Evolutionary conservation across 2,888 invertebrate species (phyloP), one percentile per base, ranked within the genome.

Genomic region (Pteria penguin): DNA sequence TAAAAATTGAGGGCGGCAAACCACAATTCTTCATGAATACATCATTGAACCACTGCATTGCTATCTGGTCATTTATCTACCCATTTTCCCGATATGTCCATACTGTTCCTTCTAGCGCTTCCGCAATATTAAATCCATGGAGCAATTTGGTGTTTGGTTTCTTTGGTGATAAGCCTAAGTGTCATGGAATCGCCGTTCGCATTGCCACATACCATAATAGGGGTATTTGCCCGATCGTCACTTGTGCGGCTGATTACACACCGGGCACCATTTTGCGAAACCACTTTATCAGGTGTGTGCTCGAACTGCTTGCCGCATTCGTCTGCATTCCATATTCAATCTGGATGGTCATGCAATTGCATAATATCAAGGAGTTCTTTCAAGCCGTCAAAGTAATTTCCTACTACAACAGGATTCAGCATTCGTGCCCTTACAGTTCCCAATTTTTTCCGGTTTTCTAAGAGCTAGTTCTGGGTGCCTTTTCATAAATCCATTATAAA

Each of bases 41-140:
- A 8, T 72, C 57, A 33, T 27, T 22, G 22, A 72, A 72, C 63
- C 72, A 72, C 58, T 68, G 22, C 11, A 32, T 22, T 5, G 52
- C 52, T 11, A 75, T 22, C 2, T n/a, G 27, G 27, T 75, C 70
- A 5, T 55, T 63, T 60, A 75, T 75, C 75, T 66, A 75, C 24
- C 65, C 75, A 8, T 75, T 75, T 45, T 62, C n/a, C 61, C 71
- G 75, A 55, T 33, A 70, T 11, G 45, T 45, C 60, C 54, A 60
- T 4, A 45, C 29, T 8, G 75, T 61, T 22, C 27, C 33, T 18
- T 33, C 8, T 58, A 61, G 66, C 22, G 33, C 65, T 24, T 62
- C 70, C n/a, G 14, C 36, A 14, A 57, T 45, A 5, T 32, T 31
- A 24, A 72, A 65, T 5, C 55, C 54, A 2, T 55, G 32, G 2